Base-by-base conservation (phyloP, 2,797 vertebrate genomes). In the Pelodytes ibericus region DNA sequence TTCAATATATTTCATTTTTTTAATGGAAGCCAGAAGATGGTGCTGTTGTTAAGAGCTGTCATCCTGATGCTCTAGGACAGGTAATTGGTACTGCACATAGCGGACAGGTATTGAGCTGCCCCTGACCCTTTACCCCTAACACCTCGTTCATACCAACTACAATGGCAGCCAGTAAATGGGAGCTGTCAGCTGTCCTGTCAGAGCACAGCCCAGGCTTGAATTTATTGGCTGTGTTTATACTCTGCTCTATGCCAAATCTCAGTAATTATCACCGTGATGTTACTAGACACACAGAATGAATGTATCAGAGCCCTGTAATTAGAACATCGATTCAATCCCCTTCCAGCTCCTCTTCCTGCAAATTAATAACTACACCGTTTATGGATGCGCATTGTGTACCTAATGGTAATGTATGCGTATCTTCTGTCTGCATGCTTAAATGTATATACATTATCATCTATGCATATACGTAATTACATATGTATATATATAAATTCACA, bases 1-100 rank as follows among this genome's bases (percentile, higher is more conserved):
- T 18, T 36, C 56, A 65, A 41, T n/a, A 57, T 33, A 31, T 65
- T 73, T 44, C 3, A 15, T 44, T 44, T 75, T 20, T 72, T 27
- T 20, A 4, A 4, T 1, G 9, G 44, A 57, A 61, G 68, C 88
- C 84, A 85, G 87, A 80, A 93, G 89, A 83, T 89, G 90, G 84
- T 88, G 88, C 82, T 84, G 74, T 78, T 77, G 84, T 79, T 81
- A 87, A 88, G 82, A 80, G 83, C 82, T 81, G 57, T 70, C 20
- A 70, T 3, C 39, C 74, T 78, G 20, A 58, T 77, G 82, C 33
- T 76, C 4, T 63, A 66, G 77, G 82, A 81, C 64, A 62, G 71
- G 73, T 76, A 75, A 83, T 71, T 69, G 75, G 72, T 13, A 3
- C 22, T 71, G 7, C 62, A 79, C 53, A 77, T 65, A 77, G 75